Base-by-base conservation (phyloP, 2,888 invertebrate genomes). In the Hofmannophila pseudospretella region DNA sequence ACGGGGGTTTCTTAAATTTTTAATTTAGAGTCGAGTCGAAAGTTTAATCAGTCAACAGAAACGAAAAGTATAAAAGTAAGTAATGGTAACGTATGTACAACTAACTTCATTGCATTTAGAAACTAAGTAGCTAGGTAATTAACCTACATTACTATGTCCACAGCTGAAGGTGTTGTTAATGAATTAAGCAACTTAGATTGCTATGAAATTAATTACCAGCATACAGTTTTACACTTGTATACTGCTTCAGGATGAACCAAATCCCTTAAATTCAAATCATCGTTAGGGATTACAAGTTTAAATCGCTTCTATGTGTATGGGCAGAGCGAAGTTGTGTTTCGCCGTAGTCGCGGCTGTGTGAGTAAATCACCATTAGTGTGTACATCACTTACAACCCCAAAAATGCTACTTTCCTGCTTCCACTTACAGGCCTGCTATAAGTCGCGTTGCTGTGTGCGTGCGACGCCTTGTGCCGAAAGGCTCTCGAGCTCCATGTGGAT, bases 261-360 rank as follows among this genome's bases (percentile, higher is more conserved):
- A 78, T 76, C 70, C 72, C 66, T 72, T 72, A 75, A 76, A 81
- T 79, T 78, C 72, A 79, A 82, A 84, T 84, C 72, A 81, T 81
- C 78, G 72, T 79, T 72, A 70, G 67, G 78, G 80, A 81, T 85
- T 81, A 84, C 78, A 85, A 84, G 76, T 84, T 84, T 75, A 78
- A 79, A 78, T 79, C 78, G 76, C 63, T 70, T 68, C 59, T 58
- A 71, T 71, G 74, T 76, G 67, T 76, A 73, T 66, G 59, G 61
- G 60, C 67, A 67, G 54, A 59, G 62, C 65, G 60, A 58, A 63
- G 53, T 62, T 62, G 67, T 65, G 67, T 63, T 67, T 67, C 51
- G 52, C 51, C 39, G 11, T 42, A 5, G n/a, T 1, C 39, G 39
- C 45, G 44, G 30, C 44, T 66, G 84, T 85, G 76, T 71, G 79